Conservation (phyloP, 2,888 invertebrate genomes). For the Pandemis cinnamomeana region DNA sequence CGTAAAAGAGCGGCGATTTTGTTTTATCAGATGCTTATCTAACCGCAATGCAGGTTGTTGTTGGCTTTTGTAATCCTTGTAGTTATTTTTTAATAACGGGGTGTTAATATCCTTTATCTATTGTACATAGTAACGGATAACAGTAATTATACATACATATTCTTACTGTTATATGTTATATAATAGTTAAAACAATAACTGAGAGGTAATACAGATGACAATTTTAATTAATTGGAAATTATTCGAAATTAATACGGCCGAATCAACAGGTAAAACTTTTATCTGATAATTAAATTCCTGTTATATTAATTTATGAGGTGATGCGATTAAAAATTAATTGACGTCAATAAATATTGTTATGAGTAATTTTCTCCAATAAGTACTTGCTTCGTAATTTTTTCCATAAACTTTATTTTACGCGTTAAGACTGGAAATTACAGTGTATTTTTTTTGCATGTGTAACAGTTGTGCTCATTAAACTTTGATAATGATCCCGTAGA, state of each 20-base stretch:
- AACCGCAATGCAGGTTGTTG: constrained; percentile 54
- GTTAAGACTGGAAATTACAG: neutral
- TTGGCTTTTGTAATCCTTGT: constrained; percentile 25
- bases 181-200: neutral
- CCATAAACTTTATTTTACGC: no score
- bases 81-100: neutral
- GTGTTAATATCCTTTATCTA: neutral
- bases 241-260: constrained; percentile 3
- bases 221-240: neutral
- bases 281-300: constrained; percentile 31
- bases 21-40: constrained; percentile 48
- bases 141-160: neutral
- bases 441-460: no score
- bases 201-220: neutral
- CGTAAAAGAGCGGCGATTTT: constrained; percentile 23
- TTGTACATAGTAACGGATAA: neutral
- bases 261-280: constrained; percentile 13
- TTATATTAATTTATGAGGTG: constrained; percentile 21
- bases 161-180: neutral
- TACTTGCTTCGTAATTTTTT: no score
- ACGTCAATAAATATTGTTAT: constrained; percentile 7
- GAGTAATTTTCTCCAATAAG: no score
- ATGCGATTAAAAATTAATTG: constrained; percentile 19
- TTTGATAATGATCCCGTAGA: no score
- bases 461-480: no score